phyloP scores from a whole-genome alignment of 2,797 vertebrate species.

The Columba guinea region DNA sequence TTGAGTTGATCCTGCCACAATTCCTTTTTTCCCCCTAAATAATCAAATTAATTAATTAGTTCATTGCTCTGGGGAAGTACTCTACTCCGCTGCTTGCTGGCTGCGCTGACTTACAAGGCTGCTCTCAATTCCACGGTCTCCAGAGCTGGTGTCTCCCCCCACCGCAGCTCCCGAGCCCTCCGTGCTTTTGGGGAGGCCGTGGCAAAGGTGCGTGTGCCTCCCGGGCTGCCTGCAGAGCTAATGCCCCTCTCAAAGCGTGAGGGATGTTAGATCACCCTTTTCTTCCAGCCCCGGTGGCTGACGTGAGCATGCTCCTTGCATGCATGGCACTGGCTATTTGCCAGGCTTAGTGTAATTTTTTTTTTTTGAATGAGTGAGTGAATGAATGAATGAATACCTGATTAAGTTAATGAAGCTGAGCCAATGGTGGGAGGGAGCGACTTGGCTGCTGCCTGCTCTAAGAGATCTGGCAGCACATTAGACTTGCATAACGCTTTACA shows the following conservation, averaged over 20 bases:
- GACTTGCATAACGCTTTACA: conserved; percentile 80
- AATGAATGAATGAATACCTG: conserved; percentile 91
- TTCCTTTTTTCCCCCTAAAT: background rate
- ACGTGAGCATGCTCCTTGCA: conserved; percentile 48
- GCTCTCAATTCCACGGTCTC: rapidly evolving
- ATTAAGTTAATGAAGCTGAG: conserved; percentile 87
- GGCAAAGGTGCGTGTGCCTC: background rate
- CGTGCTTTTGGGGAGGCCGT: background rate
- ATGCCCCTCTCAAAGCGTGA: background rate
- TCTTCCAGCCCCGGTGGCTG: background rate
- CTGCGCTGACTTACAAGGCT: background rate
- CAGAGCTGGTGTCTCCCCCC: rapidly evolving
- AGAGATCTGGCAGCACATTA: conserved; percentile 82
- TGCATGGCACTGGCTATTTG: conserved; percentile 76
- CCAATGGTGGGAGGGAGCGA: conserved; percentile 82
- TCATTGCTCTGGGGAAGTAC: background rate
- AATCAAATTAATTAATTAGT: background rate
- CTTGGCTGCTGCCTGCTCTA: conserved; percentile 80
- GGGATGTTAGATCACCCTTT: background rate
- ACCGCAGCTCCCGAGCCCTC: background rate
- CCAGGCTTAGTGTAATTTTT: conserved; percentile 76
- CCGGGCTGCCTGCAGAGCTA: background rate
- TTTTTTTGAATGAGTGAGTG: conserved; percentile 85
- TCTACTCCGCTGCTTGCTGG: background rate
- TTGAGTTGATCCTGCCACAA: background rate